These are phyloP conservation scores for Pleuronectes platessa DNA, from an alignment of 2,113 vertebrate species.

Conservation along the genomic window DNA sequence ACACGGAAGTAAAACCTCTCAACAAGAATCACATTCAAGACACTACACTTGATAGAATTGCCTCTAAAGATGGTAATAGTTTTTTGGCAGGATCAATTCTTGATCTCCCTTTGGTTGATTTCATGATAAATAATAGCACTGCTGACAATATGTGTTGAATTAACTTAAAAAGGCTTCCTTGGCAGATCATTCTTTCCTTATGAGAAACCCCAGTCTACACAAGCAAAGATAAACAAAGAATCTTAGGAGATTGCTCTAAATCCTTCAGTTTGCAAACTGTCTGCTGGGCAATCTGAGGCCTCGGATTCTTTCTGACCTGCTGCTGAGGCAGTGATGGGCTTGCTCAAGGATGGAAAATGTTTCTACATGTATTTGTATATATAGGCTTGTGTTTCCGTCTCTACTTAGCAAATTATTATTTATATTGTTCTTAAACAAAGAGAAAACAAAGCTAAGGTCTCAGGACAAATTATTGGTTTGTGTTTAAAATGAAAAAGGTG, in stretches of 20 bases:
- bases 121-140: neutral
- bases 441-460: neutral
- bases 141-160: neutral
- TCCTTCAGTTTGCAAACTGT: constrained; percentile 25
- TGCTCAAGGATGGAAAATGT: neutral
- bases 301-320: neutral
- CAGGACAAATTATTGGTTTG: neutral
- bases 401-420: too few relatives aligned
- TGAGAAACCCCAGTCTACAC: neutral
- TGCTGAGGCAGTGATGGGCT: neutral
- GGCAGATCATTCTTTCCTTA: neutral
- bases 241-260: constrained; percentile 16
- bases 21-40: too few relatives aligned
- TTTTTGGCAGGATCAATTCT: too few relatives aligned
- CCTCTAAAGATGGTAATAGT: too few relatives aligned
- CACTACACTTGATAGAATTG: too few relatives aligned
- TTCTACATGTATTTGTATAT: neutral
- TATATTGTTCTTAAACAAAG: too few relatives aligned
- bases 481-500: neutral
- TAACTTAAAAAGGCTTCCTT: neutral
- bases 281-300: constrained; percentile 33
- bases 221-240: constrained; percentile 40
- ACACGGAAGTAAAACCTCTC: too few relatives aligned
- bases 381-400: neutral
- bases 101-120: neutral